These are phyloP conservation scores for Pyxicephalus adspersus DNA, from an alignment of 2,113 vertebrate species.

Conservation along the genomic window DNA sequence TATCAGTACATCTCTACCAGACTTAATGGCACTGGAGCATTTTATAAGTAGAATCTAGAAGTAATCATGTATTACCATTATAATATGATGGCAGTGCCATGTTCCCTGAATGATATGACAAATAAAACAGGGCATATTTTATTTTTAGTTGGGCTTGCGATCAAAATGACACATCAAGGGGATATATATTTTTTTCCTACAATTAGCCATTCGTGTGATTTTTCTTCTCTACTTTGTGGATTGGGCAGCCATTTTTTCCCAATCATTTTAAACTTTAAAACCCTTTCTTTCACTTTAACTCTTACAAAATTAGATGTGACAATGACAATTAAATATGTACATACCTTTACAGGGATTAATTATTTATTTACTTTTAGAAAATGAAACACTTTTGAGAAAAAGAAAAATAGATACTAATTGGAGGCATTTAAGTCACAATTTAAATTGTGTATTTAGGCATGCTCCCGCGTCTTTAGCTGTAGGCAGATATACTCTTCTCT, in stretches of 20 bases:
- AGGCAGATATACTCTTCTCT: too few species aligned
- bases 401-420: neutral
- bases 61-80: conserved; percentile 14
- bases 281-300: conserved; percentile 15
- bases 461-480: too few species aligned
- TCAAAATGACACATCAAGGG: conserved; percentile 36
- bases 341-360: neutral
- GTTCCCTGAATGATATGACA: conserved; percentile 37
- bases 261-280: neutral
- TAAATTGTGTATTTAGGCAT: too few species aligned
- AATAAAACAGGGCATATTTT: conserved; percentile 40
- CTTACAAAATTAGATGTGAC: conserved; percentile 10
- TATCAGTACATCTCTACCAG: conserved; percentile 52
- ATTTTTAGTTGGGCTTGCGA: conserved; percentile 45
- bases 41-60: conserved; percentile 50
- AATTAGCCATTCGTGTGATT: conserved; percentile 21
- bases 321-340: conserved; percentile 13
- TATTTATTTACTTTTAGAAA: neutral
- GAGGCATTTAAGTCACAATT: neutral
- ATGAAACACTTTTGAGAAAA: neutral
- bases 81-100: neutral
- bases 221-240: conserved; percentile 15
- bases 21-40: conserved; percentile 46
- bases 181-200: neutral
- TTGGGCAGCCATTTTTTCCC: neutral